Percentiles rank a stretch among this genome's conserved stretches.
phyloP scores from a whole-genome alignment of 2,888 invertebrate genomes.

The Agelastica alni region DNA sequence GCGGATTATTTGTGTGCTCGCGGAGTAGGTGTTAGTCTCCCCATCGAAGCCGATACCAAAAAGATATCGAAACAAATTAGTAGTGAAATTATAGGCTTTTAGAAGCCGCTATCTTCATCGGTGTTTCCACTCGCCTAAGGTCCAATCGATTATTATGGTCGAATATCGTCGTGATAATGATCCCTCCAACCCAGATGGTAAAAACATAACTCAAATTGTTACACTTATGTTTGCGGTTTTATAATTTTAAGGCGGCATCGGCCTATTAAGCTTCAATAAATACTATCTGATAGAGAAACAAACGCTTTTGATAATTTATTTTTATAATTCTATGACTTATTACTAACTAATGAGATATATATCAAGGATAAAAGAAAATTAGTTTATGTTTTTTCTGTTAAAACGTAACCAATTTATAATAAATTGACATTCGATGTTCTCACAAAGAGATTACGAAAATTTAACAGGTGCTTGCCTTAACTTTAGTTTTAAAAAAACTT shows the following conservation, averaged over 20 bases:
- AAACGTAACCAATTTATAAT: too few species aligned
- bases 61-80: constrained; percentile 58
- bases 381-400: too few species aligned
- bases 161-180: constrained; percentile 53
- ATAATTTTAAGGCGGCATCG: constrained; percentile 52
- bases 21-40: constrained; percentile 17
- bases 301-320: constrained; percentile 32
- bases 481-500: too few species aligned
- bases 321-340: constrained; percentile 23
- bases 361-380: too few species aligned
- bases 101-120: constrained; percentile 53
- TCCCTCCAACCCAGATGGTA: constrained; percentile 50
- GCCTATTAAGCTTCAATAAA: constrained; percentile 46
- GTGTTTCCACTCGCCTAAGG: constrained; percentile 48
- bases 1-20: constrained; percentile 15
- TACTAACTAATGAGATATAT: constrained; percentile 9
- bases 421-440: too few species aligned
- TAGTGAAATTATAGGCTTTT: constrained; percentile 58
- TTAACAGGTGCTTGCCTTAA: too few species aligned
- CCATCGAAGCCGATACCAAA: constrained; percentile 43
- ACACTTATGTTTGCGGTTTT: constrained; percentile 53
- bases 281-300: constrained; percentile 37
- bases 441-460: too few species aligned
- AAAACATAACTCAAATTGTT: constrained; percentile 54
- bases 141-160: constrained; percentile 56